Evolutionary conservation across 1,140 invertebrate genomes (phyloP), one percentile per base, ranked within the genome.

Genomic region (Caenorhabditis inopinata): DNA sequence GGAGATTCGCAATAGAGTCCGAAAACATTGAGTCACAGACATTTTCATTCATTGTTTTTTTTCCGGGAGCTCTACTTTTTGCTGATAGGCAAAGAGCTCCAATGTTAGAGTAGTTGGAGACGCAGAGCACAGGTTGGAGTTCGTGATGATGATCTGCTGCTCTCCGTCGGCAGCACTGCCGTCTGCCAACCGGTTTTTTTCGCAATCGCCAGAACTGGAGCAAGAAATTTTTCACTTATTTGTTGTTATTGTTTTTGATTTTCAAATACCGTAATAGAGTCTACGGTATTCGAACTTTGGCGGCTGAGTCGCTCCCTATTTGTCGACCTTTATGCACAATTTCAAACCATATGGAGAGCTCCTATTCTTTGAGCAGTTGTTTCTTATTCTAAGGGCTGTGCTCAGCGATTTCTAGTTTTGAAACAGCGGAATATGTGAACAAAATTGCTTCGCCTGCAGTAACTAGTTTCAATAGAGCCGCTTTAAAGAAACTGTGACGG

Each of bases 71-170:
- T 38, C 27, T 42, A 68, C n/a, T 68, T 68, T 21, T 51, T 32
- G 32, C 18, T 21, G 32, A 68, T 29, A 68, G 58, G 38, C 38
- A n/a, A 7, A 21, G 38, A 42, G 38, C 27, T 42, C 11, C 1
- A 38, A 9, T 35, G 53, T 1, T 58, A 29, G 27, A 16, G 5
- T 38, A 6, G 12, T 23, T 1, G n/a, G 58, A 68, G 29, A 68
- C 58, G 58, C 58, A 68, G 58, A 68, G 16, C 35, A 38, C 21
- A 68, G 27, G 58, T 68, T 68, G 58, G n/a, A 68, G 58, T 68
- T 68, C 58, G 38, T 68, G 25, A 42, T n/a, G 58, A 38, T 38
- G 32, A 35, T 68, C 58, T 68, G 58, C 58, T 68, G 38, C 14
- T n/a, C 51, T 32, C 25, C 51, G 51, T 29, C n/a, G 6, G 11